Percentiles rank a stretch among this genome's conserved stretches.
Conservation (phyloP, 2,888 invertebrate genomes). For the Orchesella flavescens region DNA sequence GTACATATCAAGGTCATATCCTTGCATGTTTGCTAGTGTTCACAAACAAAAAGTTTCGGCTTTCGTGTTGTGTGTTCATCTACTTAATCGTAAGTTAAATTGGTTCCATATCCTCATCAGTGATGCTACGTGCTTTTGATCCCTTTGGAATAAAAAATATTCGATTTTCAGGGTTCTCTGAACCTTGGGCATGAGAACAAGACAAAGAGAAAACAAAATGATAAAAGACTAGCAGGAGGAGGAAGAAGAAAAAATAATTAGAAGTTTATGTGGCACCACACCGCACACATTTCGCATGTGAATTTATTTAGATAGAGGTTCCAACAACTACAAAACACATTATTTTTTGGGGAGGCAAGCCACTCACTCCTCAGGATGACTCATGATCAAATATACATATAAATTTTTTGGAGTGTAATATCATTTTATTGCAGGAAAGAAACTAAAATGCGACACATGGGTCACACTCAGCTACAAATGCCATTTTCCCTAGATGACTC, state of each 20-base stretch:
- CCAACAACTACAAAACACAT: no score
- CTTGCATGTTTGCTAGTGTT: constrained; percentile 39
- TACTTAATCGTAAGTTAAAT: neutral
- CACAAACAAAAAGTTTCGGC: neutral
- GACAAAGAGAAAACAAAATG: constrained; percentile 3
- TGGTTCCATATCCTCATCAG: neutral
- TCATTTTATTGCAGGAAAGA: no score
- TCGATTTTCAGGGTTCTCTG: constrained; percentile 39
- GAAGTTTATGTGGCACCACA: no score
- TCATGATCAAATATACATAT: no score
- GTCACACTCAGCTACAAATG: neutral
- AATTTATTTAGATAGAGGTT: no score
- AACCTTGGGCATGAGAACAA: constrained; percentile 34
- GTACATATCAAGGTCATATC: constrained; percentile 42
- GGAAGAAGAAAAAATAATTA: no score
- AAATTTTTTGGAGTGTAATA: no score
- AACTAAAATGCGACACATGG: neutral
- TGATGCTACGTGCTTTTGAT: neutral
- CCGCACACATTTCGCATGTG: no score
- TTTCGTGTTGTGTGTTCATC: no score
- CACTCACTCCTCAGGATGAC: no score
- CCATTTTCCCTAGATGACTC: no score
- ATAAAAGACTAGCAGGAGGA: neutral
- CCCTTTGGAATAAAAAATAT: neutral
- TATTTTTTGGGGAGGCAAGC: no score